Evolutionary conservation across 2,113 vertebrate genomes (phyloP), one percentile per base, ranked within the genome.

Genomic region (Callorhinus ursinus): DNA sequence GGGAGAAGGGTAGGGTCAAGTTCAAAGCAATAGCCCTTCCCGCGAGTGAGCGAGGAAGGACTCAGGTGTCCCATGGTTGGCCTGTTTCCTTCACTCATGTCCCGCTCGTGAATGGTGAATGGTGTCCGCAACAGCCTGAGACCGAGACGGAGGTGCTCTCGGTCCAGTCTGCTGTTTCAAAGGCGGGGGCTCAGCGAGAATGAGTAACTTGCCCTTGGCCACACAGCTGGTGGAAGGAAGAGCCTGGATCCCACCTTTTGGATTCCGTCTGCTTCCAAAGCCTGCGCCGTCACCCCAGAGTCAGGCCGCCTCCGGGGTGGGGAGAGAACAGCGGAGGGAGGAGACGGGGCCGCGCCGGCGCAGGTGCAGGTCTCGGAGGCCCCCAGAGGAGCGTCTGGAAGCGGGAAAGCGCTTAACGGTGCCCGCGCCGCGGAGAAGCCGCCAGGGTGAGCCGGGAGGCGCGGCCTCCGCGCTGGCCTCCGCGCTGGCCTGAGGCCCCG

Each of bases 41-140:
- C 59, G 55, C 31, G 36, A 49, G 51, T 2, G 2, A 46, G 72
- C 16, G n/a, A 16, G 77, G 28, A 53, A 67, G 28, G 31, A 77
- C 16, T n/a, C 79, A 59, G 42, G 9, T 24, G 36, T 13, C 22
- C 0, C 1, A 0, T 0, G 49, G 49, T 6, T 46, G 13, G 26
- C 51, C 1, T 14, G 21, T 71, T 74, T 57, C 61, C 36, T 33
- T 51, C 57, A 14, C 18, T 31, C 11, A 4, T 26, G 33, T 46
- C 26, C 28, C 0, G 28, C 61, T 65, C 26, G 46, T 46, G 46
- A 1, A 2, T 53, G 67, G 14, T 28, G n/a, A 18, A 10, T 3
- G 39, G 28, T 18, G 82, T 31, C 57, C 13, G 1, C 22, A 28
- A 51, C 33, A 36, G 57, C 67, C 46, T 2, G 0, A 2, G 8